A percentile compares a stretch with the other conserved stretches of the same genome.
Evolutionary conservation across 2,113 vertebrate genomes (phyloP).

Genomic region (Hoplias malabaricus): DNA sequence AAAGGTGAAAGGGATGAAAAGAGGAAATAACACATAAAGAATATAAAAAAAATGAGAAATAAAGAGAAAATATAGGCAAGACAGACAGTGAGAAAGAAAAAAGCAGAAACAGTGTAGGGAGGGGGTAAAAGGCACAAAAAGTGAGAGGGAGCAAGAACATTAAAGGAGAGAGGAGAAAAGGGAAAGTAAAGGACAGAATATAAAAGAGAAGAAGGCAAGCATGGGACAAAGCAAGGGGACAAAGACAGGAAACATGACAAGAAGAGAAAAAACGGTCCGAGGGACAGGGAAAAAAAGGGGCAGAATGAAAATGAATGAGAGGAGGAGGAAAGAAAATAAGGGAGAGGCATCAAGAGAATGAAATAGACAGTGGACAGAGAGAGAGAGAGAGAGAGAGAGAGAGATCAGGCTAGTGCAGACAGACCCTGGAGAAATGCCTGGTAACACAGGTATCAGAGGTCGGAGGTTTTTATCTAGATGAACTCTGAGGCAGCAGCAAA

Average conservation of each 20-base stretch:
- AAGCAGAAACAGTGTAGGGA: no score
- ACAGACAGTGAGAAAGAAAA: background rate
- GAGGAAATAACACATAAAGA: conserved; percentile 11
- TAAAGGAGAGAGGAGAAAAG: conserved; percentile 18
- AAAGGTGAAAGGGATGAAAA: conserved; percentile 8
- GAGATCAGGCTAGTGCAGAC: background rate
- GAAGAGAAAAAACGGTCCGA: background rate
- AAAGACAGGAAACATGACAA: no score
- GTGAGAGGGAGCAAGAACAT: background rate
- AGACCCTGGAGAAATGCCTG: background rate
- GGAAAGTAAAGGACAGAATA: no score
- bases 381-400: background rate
- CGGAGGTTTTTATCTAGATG: background rate
- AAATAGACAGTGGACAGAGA: background rate
- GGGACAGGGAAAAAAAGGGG: no score
- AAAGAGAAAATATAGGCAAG: background rate
- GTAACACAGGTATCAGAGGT: background rate
- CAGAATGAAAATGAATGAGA: background rate
- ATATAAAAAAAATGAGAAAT: background rate
- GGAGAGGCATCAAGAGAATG: background rate
- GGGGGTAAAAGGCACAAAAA: no score
- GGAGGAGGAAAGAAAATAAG: background rate
- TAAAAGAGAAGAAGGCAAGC: no score
- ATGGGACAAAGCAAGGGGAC: no score
- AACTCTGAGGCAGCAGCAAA: background rate